Base-by-base conservation (phyloP, 2,113 vertebrate species). In the Epinephelus moara region DNA sequence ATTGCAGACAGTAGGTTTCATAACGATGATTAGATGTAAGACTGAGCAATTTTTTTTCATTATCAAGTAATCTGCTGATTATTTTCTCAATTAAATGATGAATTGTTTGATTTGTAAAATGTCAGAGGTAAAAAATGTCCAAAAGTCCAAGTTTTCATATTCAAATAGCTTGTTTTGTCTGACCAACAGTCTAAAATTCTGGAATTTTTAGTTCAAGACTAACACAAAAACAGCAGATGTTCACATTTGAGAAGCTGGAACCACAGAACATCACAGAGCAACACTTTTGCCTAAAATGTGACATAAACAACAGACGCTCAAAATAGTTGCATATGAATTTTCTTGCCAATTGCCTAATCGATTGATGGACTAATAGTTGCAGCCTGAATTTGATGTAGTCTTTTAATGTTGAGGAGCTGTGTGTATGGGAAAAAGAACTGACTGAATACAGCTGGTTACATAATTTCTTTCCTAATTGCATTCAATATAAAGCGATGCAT, bases 381-480 rank as follows among this genome's bases (percentile, higher is more conserved):
- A 56, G 27, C 42, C 56, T 2, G 68, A 40, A 64, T 49, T 19
- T 21, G 23, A 55, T 33, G 23, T 13, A 55, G 56, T 10, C 25
- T 69, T 25, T 13, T n/a, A 13, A 13, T 47, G 64, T 68, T 42
- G 17, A 55, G n/a, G 25, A 18, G n/a, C 23, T 60, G 45, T 42
- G 19, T 53, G 71, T 37, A 15, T 47, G 27, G 2, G 33, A 47
- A 17, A 27, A 62, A 55, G 6, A 55, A 56, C 56, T 21, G 33
- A 27, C 27, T 33, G 12, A 62, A 76, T 33, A 49, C 50, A 63
- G n/a, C 17, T 18, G 4, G 23, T 69, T 60, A 15, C 60, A 56
- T 42, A 27, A 79, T 25, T 13, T 19, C 42, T 59, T 33, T 64
- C 9, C 68, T 49, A 57, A 75, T 75, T 56, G 49, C 64, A 55